A percentile compares a stretch with the other conserved stretches of the same genome.
phyloP scores from a whole-genome alignment of 2,113 vertebrate species.

The Platysternon megacephalum region DNA sequence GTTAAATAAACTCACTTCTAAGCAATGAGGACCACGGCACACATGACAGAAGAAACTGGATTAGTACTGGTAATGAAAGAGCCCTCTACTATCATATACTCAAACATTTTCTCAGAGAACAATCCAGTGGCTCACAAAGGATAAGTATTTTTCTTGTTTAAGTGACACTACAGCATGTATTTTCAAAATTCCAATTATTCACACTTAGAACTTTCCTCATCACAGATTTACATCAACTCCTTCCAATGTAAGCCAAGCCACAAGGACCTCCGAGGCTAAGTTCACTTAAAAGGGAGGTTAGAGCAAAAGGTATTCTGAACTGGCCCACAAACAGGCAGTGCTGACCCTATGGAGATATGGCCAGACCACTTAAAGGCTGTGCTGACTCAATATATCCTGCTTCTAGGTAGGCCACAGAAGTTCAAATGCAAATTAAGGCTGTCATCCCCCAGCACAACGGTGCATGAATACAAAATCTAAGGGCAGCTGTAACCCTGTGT shows the following conservation, averaged over 20 bases:
- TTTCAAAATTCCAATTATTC: background rate
- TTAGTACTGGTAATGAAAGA: background rate
- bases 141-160: background rate
- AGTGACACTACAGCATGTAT: background rate
- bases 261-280: background rate
- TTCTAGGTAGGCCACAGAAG: background rate
- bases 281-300: background rate
- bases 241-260: background rate
- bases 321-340: background rate
- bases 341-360: background rate
- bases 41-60: background rate
- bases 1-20: background rate
- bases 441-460: background rate
- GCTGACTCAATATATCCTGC: background rate
- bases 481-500: background rate
- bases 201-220: background rate
- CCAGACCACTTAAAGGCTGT: background rate
- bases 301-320: background rate
- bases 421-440: background rate
- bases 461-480: background rate
- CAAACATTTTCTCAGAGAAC: background rate
- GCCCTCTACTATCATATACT: background rate
- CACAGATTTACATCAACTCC: background rate
- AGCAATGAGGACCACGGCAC: background rate
- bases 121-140: background rate